Conservation (phyloP, 2,888 invertebrate genomes). For the Sceliomorpha sp. region DNA sequence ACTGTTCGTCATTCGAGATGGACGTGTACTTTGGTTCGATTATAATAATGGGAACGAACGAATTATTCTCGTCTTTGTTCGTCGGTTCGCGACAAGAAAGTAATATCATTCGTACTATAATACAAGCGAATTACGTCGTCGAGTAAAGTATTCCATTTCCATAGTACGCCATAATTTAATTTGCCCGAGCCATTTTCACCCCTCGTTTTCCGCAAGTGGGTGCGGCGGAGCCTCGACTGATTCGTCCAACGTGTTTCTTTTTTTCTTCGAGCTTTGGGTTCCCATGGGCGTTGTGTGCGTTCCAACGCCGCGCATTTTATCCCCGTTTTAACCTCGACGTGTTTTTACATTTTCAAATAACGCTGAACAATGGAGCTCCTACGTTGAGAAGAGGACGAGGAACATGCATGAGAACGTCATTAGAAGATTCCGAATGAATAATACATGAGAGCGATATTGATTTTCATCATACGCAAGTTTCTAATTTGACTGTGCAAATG, state of each 20-base stretch:
- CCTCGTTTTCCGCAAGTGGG: conserved; percentile 54
- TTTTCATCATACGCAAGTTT: no score
- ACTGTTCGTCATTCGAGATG: not conserved
- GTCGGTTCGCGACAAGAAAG: not conserved
- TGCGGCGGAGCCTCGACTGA: conserved; percentile 57
- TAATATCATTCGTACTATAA: conserved; percentile 24
- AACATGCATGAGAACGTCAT: no score
- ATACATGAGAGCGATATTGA: no score
- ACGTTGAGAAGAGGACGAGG: no score
- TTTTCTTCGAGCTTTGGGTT: conserved; percentile 26
- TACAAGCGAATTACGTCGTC: no score
- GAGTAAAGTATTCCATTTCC: no score
- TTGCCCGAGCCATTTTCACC: conserved; percentile 33
- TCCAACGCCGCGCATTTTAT: not conserved
- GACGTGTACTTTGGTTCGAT: no score
- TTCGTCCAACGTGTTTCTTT: conserved; percentile 46
- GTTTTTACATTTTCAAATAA: no score
- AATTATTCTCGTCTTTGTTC: not conserved
- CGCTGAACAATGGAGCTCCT: no score
- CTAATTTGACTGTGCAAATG: no score
- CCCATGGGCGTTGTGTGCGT: not conserved
- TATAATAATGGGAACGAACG: not conserved
- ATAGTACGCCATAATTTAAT: conserved; percentile 37
- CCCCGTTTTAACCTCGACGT: no score
- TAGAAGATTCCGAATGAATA: no score